Conservation (phyloP, 1,140 invertebrate genomes). For the Solenopsis invicta region DNA sequence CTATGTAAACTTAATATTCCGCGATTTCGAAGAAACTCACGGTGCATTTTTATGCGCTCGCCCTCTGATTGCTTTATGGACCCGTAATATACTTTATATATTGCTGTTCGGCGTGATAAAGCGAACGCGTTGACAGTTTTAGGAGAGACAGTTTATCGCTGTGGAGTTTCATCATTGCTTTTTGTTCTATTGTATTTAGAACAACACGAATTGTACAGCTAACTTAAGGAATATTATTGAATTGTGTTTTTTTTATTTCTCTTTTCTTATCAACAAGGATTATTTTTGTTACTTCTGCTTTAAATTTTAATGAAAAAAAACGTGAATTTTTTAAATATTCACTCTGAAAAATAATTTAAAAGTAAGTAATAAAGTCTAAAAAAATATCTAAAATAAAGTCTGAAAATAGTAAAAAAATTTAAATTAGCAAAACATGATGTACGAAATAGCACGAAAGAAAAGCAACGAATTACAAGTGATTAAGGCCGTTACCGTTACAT, state of each 20-base stretch:
- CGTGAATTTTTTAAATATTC: background rate
- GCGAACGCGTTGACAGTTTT: constrained; percentile 33
- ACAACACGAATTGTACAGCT: background rate
- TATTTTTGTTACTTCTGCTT: background rate
- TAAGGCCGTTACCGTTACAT: too few relatives aligned
- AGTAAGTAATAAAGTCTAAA: background rate
- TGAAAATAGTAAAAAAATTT: too few relatives aligned
- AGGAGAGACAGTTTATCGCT: background rate
- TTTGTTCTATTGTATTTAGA: background rate
- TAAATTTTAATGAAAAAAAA: background rate
- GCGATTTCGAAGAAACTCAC: background rate
- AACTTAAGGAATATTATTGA: background rate
- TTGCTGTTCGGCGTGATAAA: constrained; percentile 13
- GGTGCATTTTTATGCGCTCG: constrained; percentile 18
- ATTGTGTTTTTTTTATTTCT: background rate
- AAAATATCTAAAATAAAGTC: too few relatives aligned
- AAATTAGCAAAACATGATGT: background rate
- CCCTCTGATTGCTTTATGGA: constrained; percentile 41
- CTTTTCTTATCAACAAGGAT: background rate
- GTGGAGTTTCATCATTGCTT: background rate
- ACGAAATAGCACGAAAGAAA: background rate
- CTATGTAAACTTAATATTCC: background rate
- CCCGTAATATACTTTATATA: constrained; percentile 23
- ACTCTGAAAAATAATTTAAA: background rate
- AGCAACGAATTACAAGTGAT: too few relatives aligned